Percentiles rank a stretch among this genome's conserved stretches.
Conservation (phyloP, 2,797 vertebrate genomes). For the Selene dorsalis region DNA sequence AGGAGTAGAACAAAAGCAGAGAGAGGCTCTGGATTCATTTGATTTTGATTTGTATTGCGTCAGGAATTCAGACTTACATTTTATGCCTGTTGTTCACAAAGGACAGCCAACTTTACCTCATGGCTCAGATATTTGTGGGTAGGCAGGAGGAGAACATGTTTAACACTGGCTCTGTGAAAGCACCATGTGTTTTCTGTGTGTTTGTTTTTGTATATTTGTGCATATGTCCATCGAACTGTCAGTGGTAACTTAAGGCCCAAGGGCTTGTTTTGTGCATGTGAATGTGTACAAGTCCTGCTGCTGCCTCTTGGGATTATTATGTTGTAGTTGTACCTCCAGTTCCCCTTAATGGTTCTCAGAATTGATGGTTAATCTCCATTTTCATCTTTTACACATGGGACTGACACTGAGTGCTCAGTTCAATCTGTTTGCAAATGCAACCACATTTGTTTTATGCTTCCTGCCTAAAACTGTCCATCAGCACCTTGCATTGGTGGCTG, state of each 20-base stretch:
- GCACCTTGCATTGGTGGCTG: constrained; percentile 28
- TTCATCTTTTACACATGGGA: constrained; percentile 72
- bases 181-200: constrained; percentile 68
- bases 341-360: constrained; percentile 35
- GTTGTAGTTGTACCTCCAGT: constrained; percentile 52
- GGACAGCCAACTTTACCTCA: constrained; percentile 76
- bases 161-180: constrained; percentile 54
- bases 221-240: constrained; percentile 50
- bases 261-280: constrained; percentile 36
- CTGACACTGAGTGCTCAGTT: constrained; percentile 50
- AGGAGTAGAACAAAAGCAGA: constrained; percentile 76
- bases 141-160: constrained; percentile 56
- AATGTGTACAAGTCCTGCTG: constrained; percentile 32
- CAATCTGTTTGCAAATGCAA: constrained; percentile 29
- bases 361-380: constrained; percentile 66
- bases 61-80: constrained; percentile 76
- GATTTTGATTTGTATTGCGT: constrained; percentile 78
- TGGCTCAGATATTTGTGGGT: constrained; percentile 65
- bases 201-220: constrained; percentile 68
- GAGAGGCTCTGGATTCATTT: constrained; percentile 63
- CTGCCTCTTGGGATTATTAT: constrained; percentile 51
- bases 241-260: constrained; percentile 55
- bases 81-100: constrained; percentile 71
- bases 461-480: constrained; percentile 38
- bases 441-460: constrained; percentile 31